These are phyloP conservation scores for Elephantulus edwardii DNA, from an alignment of 2,113 vertebrate species.

Conservation along the genomic window DNA sequence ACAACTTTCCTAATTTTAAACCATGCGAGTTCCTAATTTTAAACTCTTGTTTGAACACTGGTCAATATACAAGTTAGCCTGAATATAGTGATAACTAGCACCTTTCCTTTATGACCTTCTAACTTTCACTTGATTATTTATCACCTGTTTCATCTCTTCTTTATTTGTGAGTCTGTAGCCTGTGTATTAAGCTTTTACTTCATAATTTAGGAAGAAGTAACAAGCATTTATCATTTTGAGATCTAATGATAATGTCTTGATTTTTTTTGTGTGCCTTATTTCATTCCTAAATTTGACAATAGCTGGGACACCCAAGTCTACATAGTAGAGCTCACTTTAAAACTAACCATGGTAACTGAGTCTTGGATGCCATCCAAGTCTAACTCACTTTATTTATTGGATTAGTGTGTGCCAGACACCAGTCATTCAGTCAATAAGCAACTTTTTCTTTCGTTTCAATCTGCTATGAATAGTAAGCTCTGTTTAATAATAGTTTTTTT, in stretches of 20 bases:
- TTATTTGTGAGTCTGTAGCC: not conserved
- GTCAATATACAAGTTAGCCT: no score
- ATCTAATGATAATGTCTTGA: slow-evolving; percentile 31
- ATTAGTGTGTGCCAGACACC: slow-evolving; percentile 60
- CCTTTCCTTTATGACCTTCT: no score
- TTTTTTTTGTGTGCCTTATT: slow-evolving; percentile 6
- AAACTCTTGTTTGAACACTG: no score
- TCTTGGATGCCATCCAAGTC: slow-evolving; percentile 55
- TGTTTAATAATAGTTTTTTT: slow-evolving; percentile 63
- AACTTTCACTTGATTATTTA: no score
- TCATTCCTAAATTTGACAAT: not conserved
- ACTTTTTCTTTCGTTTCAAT: slow-evolving; percentile 56
- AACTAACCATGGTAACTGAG: slow-evolving; percentile 48
- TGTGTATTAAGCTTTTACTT: slow-evolving; percentile 6
- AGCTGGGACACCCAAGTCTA: not conserved
- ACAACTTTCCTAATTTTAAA: no score
- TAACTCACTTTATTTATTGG: slow-evolving; percentile 56
- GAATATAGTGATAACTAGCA: no score
- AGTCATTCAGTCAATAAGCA: slow-evolving; percentile 52
- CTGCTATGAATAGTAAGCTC: slow-evolving; percentile 55
- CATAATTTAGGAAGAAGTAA: slow-evolving; percentile 9
- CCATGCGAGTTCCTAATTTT: no score
- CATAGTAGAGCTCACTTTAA: slow-evolving; percentile 10
- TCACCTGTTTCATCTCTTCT: not conserved
- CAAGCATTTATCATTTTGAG: slow-evolving; percentile 35